Evolutionary conservation across 2,797 vertebrate genomes (phyloP).

Genomic region (Rhinatrema bivittatum): DNA sequence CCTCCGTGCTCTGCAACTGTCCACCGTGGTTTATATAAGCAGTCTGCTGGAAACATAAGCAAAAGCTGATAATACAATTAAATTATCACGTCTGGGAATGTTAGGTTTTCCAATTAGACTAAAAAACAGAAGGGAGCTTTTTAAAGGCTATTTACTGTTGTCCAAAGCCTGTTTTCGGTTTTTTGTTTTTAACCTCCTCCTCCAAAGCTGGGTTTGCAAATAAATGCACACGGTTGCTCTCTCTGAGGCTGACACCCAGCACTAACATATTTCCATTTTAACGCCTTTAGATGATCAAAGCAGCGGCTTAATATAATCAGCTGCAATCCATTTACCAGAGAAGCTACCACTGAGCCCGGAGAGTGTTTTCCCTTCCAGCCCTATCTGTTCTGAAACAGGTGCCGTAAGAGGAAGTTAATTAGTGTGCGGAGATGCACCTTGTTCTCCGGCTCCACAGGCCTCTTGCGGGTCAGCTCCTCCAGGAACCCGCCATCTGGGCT

Average conservation of each 20-base stretch:
- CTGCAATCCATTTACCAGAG: slow-evolving; percentile 90
- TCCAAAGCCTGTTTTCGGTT: no score
- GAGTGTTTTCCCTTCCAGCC: slow-evolving; percentile 69
- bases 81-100: no score
- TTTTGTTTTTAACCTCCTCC: no score
- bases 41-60: no score
- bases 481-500: slow-evolving; percentile 95
- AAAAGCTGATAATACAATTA: no score
- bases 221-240: slow-evolving; percentile 39
- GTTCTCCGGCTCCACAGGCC: slow-evolving; percentile 83
- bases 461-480: slow-evolving; percentile 79
- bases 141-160: no score
- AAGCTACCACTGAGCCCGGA: slow-evolving; percentile 71
- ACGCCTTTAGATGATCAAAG: slow-evolving; percentile 96
- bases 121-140: no score
- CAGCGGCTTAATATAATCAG: slow-evolving; percentile 97
- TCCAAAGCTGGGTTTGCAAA: neutral
- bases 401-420: slow-evolving; percentile 99
- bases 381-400: slow-evolving; percentile 98
- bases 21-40: no score
- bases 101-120: no score
- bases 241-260: slow-evolving; percentile 64
- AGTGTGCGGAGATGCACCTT: slow-evolving; percentile 94
- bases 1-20: no score
- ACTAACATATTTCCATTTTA: slow-evolving; percentile 96